These are phyloP conservation scores for Lasioglossum morio DNA, from an alignment of 2,888 invertebrate genomes.

Conservation along the genomic window DNA sequence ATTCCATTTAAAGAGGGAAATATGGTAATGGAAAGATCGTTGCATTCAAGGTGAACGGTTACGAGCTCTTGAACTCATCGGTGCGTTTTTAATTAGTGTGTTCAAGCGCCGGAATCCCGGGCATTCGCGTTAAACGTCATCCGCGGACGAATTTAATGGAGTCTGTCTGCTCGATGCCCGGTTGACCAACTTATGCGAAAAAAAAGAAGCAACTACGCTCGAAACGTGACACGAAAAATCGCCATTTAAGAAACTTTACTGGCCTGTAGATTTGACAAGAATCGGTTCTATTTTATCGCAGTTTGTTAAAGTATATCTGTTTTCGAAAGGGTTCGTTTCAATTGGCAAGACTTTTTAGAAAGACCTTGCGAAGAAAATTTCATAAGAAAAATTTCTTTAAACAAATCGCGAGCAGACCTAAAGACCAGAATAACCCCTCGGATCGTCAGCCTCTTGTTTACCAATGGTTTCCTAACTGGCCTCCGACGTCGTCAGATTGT, in stretches of 20 bases:
- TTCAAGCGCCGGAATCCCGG: background rate
- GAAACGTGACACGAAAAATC: background rate
- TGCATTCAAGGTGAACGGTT: conserved; percentile 1
- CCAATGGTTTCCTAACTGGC: background rate
- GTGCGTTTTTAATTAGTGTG: background rate
- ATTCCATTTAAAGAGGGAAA: background rate
- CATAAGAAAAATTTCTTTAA: background rate
- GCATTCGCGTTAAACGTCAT: background rate
- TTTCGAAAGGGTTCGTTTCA: background rate
- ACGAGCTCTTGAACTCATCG: conserved; percentile 5
- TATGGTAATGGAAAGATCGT: background rate
- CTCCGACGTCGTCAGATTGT: conserved; percentile 2
- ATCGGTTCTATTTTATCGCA: background rate
- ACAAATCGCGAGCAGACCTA: background rate
- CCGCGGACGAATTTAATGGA: conserved; percentile 3
- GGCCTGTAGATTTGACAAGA: background rate
- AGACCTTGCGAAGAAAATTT: background rate
- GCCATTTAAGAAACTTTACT: background rate
- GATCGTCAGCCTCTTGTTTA: conserved; percentile 1
- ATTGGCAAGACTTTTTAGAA: background rate
- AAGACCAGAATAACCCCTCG: background rate
- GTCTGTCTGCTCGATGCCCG: background rate
- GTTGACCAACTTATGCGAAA: background rate
- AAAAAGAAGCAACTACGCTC: background rate
- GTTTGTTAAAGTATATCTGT: background rate